phyloP scores from a whole-genome alignment of 2,888 invertebrate genomes.

The Esperia sulphurella region DNA sequence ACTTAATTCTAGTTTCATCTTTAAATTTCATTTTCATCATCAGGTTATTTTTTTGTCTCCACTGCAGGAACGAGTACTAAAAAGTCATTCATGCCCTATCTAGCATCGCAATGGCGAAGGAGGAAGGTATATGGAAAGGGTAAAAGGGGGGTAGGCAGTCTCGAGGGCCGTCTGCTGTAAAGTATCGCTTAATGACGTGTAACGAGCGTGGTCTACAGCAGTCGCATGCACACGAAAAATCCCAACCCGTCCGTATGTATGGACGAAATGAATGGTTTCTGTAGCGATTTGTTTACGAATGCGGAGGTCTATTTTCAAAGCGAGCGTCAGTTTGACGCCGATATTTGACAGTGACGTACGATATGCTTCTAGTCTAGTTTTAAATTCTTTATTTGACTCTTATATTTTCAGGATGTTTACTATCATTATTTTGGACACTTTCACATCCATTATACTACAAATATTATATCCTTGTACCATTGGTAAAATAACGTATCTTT shows the following conservation, averaged over 20 bases:
- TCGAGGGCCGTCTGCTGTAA: constrained; percentile 78
- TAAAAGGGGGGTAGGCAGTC: constrained; percentile 56
- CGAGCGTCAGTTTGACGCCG: too few relatives aligned
- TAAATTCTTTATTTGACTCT: too few relatives aligned
- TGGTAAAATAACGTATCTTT: too few relatives aligned
- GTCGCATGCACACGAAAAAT: constrained; percentile 53
- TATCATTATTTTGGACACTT: too few relatives aligned
- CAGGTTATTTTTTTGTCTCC: too few relatives aligned
- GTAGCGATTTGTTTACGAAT: constrained; percentile 3
- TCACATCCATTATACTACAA: too few relatives aligned
- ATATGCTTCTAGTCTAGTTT: not conserved
- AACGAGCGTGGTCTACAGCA: constrained; percentile 67
- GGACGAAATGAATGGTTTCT: constrained; percentile 25
- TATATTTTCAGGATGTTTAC: too few relatives aligned
- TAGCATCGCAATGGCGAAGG: constrained; percentile 30
- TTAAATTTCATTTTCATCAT: too few relatives aligned
- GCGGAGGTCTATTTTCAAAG: not conserved
- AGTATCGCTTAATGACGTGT: constrained; percentile 80
- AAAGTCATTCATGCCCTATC: constrained; percentile 28
- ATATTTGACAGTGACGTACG: not conserved
- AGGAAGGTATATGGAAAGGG: constrained; percentile 38
- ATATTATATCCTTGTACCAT: too few relatives aligned
- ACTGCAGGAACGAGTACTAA: too few relatives aligned
- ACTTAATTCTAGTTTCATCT: too few relatives aligned
- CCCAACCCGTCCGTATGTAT: not conserved